These are phyloP conservation scores for Cochlearius cochlearius DNA, from an alignment of 2,113 vertebrate genomes.

Conservation along the genomic window DNA sequence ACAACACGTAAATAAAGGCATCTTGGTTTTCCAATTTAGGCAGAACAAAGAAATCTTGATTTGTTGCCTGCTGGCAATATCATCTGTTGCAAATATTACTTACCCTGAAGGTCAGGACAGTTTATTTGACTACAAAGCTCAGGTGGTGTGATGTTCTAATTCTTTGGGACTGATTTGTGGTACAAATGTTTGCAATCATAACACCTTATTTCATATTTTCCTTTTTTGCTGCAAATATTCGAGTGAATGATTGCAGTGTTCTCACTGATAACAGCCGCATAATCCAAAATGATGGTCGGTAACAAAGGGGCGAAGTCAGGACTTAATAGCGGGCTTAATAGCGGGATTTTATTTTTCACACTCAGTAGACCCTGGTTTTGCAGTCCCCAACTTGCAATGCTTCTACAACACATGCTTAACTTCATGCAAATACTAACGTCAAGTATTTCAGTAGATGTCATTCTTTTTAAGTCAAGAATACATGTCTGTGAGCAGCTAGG, in stretches of 20 bases:
- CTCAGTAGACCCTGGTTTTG: not conserved
- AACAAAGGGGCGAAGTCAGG: not conserved
- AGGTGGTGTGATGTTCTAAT: not conserved
- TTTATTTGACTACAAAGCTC: not conserved
- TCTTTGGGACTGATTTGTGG: not conserved
- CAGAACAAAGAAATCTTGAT: not conserved
- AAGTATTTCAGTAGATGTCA: not conserved
- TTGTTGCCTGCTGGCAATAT: not conserved
- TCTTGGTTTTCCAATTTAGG: not conserved
- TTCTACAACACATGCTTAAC: not conserved
- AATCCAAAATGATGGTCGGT: not conserved
- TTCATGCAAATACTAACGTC: not conserved
- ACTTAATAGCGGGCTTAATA: not conserved
- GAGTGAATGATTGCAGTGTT: not conserved
- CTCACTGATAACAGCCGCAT: not conserved
- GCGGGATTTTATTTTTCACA: not conserved
- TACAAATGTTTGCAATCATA: not conserved
- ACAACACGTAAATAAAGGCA: not conserved
- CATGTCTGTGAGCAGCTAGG: not conserved
- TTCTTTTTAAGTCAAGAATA: not conserved
- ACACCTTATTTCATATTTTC: not conserved
- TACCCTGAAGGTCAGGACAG: not conserved
- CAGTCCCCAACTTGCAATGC: not conserved
- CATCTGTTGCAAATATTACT: not conserved
- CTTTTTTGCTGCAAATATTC: not conserved